Conservation (phyloP, 2,797 vertebrate genomes). For the Alcedo quadribrachys region DNA sequence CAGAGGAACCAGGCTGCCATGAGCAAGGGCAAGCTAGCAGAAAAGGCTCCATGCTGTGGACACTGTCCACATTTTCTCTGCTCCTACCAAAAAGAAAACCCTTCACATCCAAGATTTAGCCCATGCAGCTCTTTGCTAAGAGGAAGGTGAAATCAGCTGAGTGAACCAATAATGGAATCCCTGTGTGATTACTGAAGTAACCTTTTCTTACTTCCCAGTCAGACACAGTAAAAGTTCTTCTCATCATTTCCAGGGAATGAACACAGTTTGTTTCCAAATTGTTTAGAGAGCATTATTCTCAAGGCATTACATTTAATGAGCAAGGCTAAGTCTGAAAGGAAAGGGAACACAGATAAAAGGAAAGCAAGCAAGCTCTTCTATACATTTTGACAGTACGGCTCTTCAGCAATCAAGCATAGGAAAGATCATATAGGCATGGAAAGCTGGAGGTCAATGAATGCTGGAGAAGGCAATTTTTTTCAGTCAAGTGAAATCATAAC, state of each 20-base stretch:
- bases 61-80: neutral
- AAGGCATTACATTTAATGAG: neutral
- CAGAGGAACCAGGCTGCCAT: neutral
- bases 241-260: neutral
- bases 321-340: neutral
- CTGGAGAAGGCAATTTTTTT: neutral
- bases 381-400: neutral
- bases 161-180: neutral
- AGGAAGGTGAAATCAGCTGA: neutral
- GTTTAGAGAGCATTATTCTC: neutral
- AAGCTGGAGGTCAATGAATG: neutral
- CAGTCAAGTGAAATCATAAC: conserved; percentile 6
- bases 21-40: neutral
- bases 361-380: neutral
- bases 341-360: neutral
- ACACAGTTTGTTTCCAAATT: neutral
- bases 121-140: neutral
- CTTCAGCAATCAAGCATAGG: neutral
- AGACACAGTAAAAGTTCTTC: neutral
- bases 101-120: neutral
- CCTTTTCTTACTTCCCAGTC: neutral
- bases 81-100: neutral
- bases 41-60: neutral
- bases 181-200: neutral
- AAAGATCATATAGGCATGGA: neutral